phyloP scores from a whole-genome alignment of 1,140 invertebrate genomes.

The Drosophila pseudoobscura region DNA sequence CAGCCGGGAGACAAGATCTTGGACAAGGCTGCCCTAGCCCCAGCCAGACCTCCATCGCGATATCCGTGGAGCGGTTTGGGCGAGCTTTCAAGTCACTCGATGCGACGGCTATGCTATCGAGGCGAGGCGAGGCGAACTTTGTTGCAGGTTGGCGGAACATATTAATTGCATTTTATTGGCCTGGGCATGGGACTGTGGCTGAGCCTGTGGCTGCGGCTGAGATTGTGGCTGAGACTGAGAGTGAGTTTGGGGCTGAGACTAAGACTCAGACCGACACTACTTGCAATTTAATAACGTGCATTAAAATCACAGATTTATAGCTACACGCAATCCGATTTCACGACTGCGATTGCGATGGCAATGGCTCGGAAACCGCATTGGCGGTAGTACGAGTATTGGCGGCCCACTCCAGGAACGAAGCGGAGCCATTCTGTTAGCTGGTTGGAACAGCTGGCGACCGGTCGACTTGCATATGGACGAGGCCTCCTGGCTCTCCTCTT shows the following conservation, averaged over 20 bases:
- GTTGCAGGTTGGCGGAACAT: constrained; percentile 78
- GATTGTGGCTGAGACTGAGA: constrained; percentile 1
- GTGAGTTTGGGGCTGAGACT: neutral
- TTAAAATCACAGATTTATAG: constrained; percentile 79
- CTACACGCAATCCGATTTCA: constrained; percentile 80
- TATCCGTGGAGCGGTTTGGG: constrained; percentile 58
- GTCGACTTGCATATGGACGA: constrained; percentile 40
- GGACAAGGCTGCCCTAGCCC: neutral
- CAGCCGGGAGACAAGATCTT: neutral
- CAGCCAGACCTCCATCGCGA: constrained; percentile 8
- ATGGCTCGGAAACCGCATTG: constrained; percentile 41
- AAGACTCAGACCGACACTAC: constrained; percentile 36
- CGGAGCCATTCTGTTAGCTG: constrained; percentile 1
- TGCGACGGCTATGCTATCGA: neutral
- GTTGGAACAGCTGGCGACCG: neutral
- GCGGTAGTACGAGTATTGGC: constrained; percentile 4
- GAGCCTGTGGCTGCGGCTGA: constrained; percentile 2
- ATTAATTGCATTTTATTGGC: constrained; percentile 82
- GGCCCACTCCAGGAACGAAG: neutral
- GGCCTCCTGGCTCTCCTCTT: constrained; percentile 8
- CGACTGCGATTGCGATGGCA: constrained; percentile 50
- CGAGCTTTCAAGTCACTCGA: constrained; percentile 54
- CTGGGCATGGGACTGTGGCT: constrained; percentile 22
- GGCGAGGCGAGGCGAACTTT: constrained; percentile 67
- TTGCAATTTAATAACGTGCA: constrained; percentile 80